Evolutionary conservation across 2,888 invertebrate genomes (phyloP).

Genomic region (Eristalis tenax): DNA sequence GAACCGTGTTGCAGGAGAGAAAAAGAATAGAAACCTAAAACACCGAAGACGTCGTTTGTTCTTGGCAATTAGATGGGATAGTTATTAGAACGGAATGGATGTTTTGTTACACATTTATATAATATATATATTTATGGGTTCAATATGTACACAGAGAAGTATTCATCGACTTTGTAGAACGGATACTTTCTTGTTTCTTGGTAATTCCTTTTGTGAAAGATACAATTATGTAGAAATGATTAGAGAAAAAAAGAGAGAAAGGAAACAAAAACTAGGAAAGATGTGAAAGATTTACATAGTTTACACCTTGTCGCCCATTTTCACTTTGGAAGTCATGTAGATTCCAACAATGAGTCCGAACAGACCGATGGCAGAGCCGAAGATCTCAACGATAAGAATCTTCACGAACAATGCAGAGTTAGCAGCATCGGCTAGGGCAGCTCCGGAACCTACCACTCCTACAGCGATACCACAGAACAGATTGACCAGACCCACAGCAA

Average conservation of each 20-base stretch:
- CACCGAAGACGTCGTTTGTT: constrained; percentile 30
- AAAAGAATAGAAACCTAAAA: not conserved
- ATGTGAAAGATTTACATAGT: not conserved
- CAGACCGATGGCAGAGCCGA: constrained; percentile 98
- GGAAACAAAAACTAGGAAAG: not conserved
- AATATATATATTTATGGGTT: constrained; percentile 34
- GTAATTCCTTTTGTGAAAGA: constrained; percentile 35
- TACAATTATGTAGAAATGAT: constrained; percentile 22
- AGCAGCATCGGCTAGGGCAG: constrained; percentile 98
- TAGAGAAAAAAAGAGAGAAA: constrained; percentile 18
- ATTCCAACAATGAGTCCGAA: constrained; percentile 99
- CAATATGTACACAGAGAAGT: constrained; percentile 46
- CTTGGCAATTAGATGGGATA: constrained; percentile 24
- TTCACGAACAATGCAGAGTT: constrained; percentile 98
- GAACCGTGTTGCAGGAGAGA: not conserved
- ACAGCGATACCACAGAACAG: constrained; percentile 95
- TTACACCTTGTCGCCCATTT: constrained; percentile 87
- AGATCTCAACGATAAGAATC: constrained; percentile 99
- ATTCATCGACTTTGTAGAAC: constrained; percentile 19
- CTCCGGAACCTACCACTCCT: constrained; percentile 99
- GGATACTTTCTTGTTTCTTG: constrained; percentile 44
- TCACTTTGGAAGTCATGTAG: constrained; percentile 92
- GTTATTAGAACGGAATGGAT: constrained; percentile 63
- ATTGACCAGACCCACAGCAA: constrained; percentile 97
- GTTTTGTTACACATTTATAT: constrained; percentile 52